Evolutionary conservation across 1,140 invertebrate genomes (phyloP).

Genomic region (Pomacea maculata): DNA sequence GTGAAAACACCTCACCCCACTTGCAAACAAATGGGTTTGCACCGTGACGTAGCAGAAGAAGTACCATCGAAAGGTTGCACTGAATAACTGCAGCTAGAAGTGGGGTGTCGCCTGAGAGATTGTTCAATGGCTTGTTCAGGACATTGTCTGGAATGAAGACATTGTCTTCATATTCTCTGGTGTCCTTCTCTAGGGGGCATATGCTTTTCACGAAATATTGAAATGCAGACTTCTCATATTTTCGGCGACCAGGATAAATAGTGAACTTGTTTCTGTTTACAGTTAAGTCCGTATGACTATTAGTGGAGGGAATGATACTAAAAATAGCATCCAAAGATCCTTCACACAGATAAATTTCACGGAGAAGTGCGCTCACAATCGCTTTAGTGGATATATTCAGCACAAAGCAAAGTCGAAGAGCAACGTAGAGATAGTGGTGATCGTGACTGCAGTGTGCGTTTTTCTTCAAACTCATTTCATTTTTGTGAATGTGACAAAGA

Average conservation of each 20-base stretch:
- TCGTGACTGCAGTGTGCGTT: not conserved
- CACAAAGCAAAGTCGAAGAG: conserved; percentile 35
- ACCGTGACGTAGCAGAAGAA: conserved; percentile 32
- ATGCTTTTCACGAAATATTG: conserved; percentile 34
- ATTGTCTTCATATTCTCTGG: conserved; percentile 5
- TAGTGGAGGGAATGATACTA: conserved; percentile 36
- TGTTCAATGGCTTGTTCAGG: conserved; percentile 26
- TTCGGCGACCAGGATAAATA: conserved; percentile 32
- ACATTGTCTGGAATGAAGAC: conserved; percentile 10
- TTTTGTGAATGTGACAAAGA: not conserved
- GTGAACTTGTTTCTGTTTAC: conserved; percentile 29
- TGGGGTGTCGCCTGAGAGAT: conserved; percentile 25
- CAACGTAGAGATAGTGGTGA: conserved; percentile 33
- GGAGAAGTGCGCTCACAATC: conserved; percentile 27
- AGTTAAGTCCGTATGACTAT: conserved; percentile 7
- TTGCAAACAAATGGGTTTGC: conserved; percentile 28
- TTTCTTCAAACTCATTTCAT: not conserved
- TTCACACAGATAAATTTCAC: conserved; percentile 40
- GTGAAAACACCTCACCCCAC: not conserved
- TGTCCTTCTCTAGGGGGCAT: conserved; percentile 17
- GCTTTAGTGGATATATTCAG: conserved; percentile 19
- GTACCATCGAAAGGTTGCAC: conserved; percentile 27
- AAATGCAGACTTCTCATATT: conserved; percentile 27
- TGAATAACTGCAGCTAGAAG: conserved; percentile 31
- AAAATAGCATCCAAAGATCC: conserved; percentile 43